A percentile compares a stretch with the other conserved stretches of the same genome.
These are phyloP conservation scores for Diplazon laetatorius DNA, from an alignment of 2,888 invertebrate genomes.

Conservation along the genomic window DNA sequence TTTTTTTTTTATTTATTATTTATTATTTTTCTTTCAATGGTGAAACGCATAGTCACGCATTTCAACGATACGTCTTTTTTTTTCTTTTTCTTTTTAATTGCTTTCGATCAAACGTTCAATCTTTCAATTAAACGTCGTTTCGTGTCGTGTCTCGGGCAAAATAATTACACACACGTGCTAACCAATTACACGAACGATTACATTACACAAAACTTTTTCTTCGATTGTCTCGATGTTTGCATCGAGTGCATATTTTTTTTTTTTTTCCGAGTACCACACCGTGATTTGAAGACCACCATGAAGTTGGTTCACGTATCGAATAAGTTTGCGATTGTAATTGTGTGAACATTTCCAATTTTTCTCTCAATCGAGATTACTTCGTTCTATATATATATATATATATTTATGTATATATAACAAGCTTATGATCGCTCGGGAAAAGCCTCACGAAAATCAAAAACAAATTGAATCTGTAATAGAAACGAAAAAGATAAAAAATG, in stretches of 20 bases:
- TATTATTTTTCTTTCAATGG: background rate
- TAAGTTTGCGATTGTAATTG: conserved; percentile 30
- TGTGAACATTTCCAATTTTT: background rate
- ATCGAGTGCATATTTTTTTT: too few species aligned
- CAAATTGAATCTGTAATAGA: conserved; percentile 27
- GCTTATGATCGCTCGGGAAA: conserved; percentile 32
- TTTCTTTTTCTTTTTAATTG: too few species aligned
- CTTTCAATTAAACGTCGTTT: conserved; percentile 3
- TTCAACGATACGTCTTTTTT: conserved; percentile 9
- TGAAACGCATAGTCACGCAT: conserved; percentile 12
- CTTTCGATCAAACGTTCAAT: background rate
- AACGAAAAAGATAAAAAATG: conserved; percentile 28
- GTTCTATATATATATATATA: conserved; percentile 45
- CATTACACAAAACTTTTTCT: conserved; percentile 45
- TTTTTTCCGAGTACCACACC: conserved; percentile 3
- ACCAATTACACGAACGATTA: conserved; percentile 10
- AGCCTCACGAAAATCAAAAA: conserved; percentile 47
- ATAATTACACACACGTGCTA: conserved; percentile 6
- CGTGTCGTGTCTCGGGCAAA: background rate
- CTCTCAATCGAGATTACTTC: conserved; percentile 21
- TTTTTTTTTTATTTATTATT: background rate
- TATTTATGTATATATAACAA: too few species aligned
- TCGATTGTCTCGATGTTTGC: too few species aligned
- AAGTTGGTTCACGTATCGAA: conserved; percentile 20
- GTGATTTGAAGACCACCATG: conserved; percentile 1